A percentile compares a stretch with the other conserved stretches of the same genome.
phyloP scores from a whole-genome alignment of 2,797 vertebrate genomes.

The Apodemus agrarius region DNA sequence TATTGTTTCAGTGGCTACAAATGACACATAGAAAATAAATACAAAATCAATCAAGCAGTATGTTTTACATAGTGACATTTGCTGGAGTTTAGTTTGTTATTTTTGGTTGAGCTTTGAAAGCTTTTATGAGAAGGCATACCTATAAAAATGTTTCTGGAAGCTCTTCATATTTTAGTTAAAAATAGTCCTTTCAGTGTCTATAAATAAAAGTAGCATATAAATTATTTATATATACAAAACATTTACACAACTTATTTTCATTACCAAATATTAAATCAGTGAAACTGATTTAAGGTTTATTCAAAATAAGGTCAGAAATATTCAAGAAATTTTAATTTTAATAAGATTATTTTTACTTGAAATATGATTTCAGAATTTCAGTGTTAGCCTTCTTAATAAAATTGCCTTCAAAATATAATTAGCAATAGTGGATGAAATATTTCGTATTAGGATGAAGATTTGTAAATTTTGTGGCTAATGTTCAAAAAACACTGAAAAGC shows the following conservation, averaged over 20 bases:
- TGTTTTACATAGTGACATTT: neutral
- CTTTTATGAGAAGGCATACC: neutral
- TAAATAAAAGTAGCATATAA: neutral
- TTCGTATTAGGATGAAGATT: neutral
- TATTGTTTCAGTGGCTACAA: neutral
- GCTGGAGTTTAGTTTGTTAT: neutral
- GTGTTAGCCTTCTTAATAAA: neutral
- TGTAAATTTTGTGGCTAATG: neutral
- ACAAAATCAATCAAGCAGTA: neutral
- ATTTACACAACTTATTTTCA: neutral
- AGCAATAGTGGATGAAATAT: neutral
- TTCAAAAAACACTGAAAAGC: neutral
- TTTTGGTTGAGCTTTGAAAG: conserved; percentile 33
- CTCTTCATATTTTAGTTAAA: conserved; percentile 1
- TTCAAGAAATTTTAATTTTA: neutral
- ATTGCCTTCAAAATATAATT: neutral
- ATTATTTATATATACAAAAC: conserved; percentile 4
- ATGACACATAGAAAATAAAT: neutral
- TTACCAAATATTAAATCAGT: neutral
- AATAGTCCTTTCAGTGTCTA: neutral
- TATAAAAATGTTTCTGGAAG: neutral
- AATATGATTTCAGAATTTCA: neutral
- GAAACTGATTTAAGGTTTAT: neutral
- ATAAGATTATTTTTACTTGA: neutral
- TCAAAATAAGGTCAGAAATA: neutral